Percentiles rank a stretch among this genome's conserved stretches.
Conservation (phyloP, 2,888 invertebrate species). For the Melolontha melolontha region DNA sequence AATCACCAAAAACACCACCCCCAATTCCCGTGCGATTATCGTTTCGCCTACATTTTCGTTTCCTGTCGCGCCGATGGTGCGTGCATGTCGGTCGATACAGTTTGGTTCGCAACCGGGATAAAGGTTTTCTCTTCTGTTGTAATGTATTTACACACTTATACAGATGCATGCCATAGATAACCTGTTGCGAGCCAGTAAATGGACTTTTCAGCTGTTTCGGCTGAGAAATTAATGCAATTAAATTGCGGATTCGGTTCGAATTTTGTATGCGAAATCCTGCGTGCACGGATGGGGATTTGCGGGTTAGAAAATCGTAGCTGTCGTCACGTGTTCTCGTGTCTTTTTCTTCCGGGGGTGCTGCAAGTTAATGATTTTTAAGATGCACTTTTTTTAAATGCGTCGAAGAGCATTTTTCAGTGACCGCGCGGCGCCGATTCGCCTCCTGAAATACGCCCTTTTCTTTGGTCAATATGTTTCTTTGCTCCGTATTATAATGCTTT, state of each 20-base stretch:
- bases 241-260: not conserved
- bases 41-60: conserved; percentile 13
- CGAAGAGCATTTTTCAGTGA: conserved; percentile 62
- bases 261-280: not conserved
- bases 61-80: conserved; percentile 11
- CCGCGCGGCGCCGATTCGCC: conserved; percentile 56
- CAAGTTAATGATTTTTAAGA: conserved; percentile 67
- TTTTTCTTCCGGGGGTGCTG: conserved; percentile 41
- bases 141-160: not conserved
- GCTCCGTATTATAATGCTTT: not conserved
- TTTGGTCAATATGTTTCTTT: conserved; percentile 20
- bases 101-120: conserved; percentile 49
- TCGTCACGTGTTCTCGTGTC: conserved; percentile 11
- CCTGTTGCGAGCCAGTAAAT: conserved; percentile 52
- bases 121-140: conserved; percentile 30
- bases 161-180: conserved; percentile 43
- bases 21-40: conserved; percentile 1
- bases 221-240: conserved; percentile 18
- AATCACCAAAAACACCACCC: not conserved
- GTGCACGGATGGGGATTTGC: not conserved
- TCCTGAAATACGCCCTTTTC: conserved; percentile 19
- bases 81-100: conserved; percentile 31
- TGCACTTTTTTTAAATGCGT: conserved; percentile 65
- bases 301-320: not conserved
- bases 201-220: conserved; percentile 40